Base-by-base conservation (phyloP, 2,113 vertebrate genomes). In the Physeter macrocephalus region DNA sequence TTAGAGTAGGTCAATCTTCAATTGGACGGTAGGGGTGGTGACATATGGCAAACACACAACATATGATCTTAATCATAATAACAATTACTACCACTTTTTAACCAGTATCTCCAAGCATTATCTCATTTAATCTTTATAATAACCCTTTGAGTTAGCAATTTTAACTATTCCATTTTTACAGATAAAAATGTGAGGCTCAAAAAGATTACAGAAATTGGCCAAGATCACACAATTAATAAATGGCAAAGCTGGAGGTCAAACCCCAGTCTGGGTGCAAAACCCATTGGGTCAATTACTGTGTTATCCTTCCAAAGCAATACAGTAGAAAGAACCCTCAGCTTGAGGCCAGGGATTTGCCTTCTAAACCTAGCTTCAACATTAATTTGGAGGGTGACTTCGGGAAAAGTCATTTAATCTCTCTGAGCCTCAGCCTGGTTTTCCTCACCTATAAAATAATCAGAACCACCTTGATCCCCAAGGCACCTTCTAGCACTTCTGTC, bases 371-470 rank as follows among this genome's bases (percentile, higher is more conserved):
- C n/a, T 82, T 57, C 74, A 74, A 67, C 9, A 43, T 94, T 87
- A 90, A 87, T 95, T 88, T 69, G 49, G 31, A 96, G 67, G 23
- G 23, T 46, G 87, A 93, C 34, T 61, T 92, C 34, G 23, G 74
- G 23, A 43, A 87, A 90, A 95, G 54, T 57, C 84, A 69, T 62
- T 59, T 90, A 83, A 87, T 83, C 62, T 90, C 52, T 66, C 66
- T 95, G 49, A 87, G 41, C 29, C 23, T 87, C 54, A 67, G 41
- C 57, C 77, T 88, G 62, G 4, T 94, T 92, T 92, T 69, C 41
- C 64, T 77, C 62, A 95, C 88, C 75, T 90, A 8, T 64, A 75
- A 96, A 92, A 90, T 90, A 62, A 93, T 64, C 84, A 84, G 62
- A 34, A 95, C 0, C 2, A 83, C 27, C 20, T 34, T 71, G 86